Base-by-base conservation (phyloP, 2,113 vertebrate species). In the Catharus bicknelli region DNA sequence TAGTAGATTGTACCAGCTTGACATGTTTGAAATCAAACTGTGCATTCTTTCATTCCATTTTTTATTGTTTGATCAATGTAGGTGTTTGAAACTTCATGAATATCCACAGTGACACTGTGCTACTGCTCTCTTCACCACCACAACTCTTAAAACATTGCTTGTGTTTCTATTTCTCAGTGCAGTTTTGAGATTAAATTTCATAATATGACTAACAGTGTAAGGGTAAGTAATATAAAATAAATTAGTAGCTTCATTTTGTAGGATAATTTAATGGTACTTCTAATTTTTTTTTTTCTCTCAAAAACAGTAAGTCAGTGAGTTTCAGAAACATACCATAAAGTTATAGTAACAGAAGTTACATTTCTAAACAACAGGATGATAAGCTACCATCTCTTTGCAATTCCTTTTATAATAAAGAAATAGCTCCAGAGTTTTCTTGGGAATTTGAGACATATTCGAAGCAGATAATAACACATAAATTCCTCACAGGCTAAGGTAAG, bases 1-100 rank as follows among this genome's bases (percentile, higher is more conserved):
- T 36, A 73, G 38, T 77, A 85, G 76, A 92, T 75, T 81, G 63
- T 59, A 84, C 66, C 42, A 86, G 81, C 80, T 86, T 93, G 91
- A 90, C 68, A 67, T 93, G 76, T 92, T 97, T 96, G 86, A 97
- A 96, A 95, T 95, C 70, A 95, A 25, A 23, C 83, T 92, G 90
- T 72, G 78, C 78, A 70, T 90, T 95, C 82, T 94, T 94, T 90
- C 78, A 73, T 90, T 91, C 68, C 29, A 57, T 80, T 93, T 95
- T 96, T 95, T 85, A 95, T 95, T 95, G 57, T 93, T 86, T 93
- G 48, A 90, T 95, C 43, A 5, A 55, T 82, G 81, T 77, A 94
- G 68, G 90, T 84, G 75, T 86, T 93, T 95, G 77, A 93, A 89
- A 69, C 78, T 76, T 86, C 72, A 51, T 81, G 15, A 89, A 43